Conservation (phyloP, 2,797 vertebrate species). For the Anniella stebbinsi region DNA sequence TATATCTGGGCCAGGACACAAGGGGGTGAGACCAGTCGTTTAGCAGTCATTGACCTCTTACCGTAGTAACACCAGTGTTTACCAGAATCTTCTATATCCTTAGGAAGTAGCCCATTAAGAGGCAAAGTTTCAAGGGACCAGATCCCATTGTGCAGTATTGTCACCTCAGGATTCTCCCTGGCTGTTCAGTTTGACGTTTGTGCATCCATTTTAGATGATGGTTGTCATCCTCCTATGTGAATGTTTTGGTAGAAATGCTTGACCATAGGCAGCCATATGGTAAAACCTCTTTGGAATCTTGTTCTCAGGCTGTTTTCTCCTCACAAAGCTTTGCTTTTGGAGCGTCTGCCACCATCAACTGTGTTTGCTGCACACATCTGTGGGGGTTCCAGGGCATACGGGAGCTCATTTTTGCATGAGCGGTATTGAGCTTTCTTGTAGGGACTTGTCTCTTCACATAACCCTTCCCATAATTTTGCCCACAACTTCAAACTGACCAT, state of each 20-base stretch:
- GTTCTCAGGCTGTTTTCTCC: background rate
- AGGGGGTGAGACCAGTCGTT: background rate
- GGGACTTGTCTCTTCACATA: background rate
- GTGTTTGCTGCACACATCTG: background rate
- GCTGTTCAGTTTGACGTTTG: background rate
- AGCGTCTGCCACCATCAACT: background rate
- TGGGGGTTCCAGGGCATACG: too few species aligned
- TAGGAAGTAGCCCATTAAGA: background rate
- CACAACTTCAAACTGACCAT: background rate
- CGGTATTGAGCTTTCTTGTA: background rate
- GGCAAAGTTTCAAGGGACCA: background rate
- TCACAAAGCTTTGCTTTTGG: background rate
- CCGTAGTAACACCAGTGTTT: background rate
- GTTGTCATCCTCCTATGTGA: background rate
- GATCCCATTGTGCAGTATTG: background rate
- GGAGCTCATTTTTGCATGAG: too few species aligned
- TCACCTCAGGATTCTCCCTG: background rate
- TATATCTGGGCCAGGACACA: background rate
- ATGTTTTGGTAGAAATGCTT: background rate
- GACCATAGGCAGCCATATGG: background rate
- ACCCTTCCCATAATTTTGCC: background rate
- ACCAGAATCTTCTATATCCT: background rate
- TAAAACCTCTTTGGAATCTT: too few species aligned
- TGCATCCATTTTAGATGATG: background rate
- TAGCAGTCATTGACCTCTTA: background rate